Conservation (phyloP, 2,888 invertebrate genomes). For the Malachius bipustulatus region DNA sequence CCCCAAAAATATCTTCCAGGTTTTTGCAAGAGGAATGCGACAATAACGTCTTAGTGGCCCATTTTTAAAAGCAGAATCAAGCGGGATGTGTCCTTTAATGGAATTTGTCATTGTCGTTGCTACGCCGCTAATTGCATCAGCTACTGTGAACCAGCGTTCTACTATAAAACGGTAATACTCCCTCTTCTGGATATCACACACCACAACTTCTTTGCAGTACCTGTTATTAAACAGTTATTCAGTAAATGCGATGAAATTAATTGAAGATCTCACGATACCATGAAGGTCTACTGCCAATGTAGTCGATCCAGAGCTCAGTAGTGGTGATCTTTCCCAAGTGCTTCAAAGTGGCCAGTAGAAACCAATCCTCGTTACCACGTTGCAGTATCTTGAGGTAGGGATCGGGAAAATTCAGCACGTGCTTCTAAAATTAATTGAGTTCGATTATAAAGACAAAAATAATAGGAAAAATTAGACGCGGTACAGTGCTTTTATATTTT, state of each 20-base stretch:
- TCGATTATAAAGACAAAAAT: no score
- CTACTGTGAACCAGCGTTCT: not conserved
- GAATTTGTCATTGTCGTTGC: no score
- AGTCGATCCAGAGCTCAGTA: constrained; percentile 25
- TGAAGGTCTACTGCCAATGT: constrained; percentile 21
- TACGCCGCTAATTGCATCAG: no score
- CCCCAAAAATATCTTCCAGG: no score
- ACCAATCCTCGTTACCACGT: constrained; percentile 23
- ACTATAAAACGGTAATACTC: not conserved
- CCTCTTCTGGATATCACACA: not conserved
- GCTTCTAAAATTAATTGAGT: constrained; percentile 23
- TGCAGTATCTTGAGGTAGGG: constrained; percentile 23
- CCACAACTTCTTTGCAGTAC: constrained; percentile 1
- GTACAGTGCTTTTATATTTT: constrained; percentile 19
- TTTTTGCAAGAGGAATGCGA: no score
- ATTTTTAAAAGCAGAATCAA: no score
- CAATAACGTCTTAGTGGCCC: no score
- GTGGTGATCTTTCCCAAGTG: constrained; percentile 22
- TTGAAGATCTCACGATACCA: constrained; percentile 23
- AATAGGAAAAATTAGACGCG: constrained; percentile 1
- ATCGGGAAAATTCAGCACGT: constrained; percentile 28
- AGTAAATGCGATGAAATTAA: not conserved
- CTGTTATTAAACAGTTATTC: not conserved
- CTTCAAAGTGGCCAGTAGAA: constrained; percentile 22
- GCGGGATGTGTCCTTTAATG: no score